Conservation (phyloP, 2,113 vertebrate species). For the Henicopernis longicauda region DNA sequence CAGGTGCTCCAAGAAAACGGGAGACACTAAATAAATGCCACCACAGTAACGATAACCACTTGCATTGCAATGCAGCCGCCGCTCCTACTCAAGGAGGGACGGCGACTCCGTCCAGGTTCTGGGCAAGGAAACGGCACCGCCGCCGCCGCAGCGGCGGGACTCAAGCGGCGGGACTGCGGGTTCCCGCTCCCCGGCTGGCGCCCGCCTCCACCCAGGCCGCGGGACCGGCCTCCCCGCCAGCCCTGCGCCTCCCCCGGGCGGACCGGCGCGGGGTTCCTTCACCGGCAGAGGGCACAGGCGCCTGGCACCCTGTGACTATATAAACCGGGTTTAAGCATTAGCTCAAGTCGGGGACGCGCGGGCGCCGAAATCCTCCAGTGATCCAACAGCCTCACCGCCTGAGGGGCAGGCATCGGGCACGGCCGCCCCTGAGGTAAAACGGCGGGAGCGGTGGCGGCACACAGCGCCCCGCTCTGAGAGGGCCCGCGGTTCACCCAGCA, state of each 20-base stretch:
- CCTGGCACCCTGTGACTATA: rapidly evolving
- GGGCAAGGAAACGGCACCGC: background rate
- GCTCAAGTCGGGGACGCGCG: too few relatives aligned
- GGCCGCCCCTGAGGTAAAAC: background rate
- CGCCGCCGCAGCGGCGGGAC: background rate
- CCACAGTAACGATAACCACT: rapidly evolving
- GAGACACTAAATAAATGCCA: background rate
- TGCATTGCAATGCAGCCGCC: rapidly evolving
- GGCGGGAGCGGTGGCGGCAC: background rate
- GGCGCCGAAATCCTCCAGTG: rapidly evolving
- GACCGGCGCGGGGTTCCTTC: background rate
- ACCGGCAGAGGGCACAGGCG: background rate
- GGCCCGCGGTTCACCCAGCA: rapidly evolving
- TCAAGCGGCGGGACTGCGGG: too few relatives aligned
- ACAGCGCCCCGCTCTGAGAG: rapidly evolving
- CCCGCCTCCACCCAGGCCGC: background rate
- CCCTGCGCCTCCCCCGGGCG: background rate
- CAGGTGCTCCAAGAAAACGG: background rate
- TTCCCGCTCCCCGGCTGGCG: background rate
- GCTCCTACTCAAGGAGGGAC: rapidly evolving
- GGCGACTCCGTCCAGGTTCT: rapidly evolving
- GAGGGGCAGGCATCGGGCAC: background rate
- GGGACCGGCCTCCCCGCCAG: background rate
- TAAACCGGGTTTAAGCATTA: too few relatives aligned
- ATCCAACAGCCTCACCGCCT: rapidly evolving